phyloP scores from a whole-genome alignment of 2,888 invertebrate species.

The Synergus umbraculus region DNA sequence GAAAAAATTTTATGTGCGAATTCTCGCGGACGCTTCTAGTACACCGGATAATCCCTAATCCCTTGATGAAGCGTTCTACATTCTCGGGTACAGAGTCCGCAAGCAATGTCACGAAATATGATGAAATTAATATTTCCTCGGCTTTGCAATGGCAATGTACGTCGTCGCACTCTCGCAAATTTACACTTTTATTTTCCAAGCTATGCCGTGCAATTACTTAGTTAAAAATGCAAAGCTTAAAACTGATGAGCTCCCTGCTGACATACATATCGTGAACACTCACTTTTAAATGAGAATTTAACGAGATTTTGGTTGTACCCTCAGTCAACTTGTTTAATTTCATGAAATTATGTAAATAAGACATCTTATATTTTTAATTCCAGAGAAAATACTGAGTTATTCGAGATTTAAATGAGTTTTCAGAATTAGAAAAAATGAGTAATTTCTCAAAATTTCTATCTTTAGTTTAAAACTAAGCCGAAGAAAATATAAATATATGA shows the following conservation, averaged over 20 bases:
- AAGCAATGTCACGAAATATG: slow-evolving; percentile 36
- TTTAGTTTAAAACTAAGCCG: no score
- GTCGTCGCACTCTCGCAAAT: neutral
- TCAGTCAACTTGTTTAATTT: no score
- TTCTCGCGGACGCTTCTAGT: neutral
- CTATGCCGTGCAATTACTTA: neutral
- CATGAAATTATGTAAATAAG: no score
- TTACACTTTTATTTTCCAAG: neutral
- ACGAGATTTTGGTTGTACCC: no score
- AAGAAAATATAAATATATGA: no score
- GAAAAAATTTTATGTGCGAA: slow-evolving; percentile 23
- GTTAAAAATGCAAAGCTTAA: neutral
- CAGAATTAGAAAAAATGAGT: no score
- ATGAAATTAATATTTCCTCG: slow-evolving; percentile 30
- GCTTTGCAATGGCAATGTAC: neutral
- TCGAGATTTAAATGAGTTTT: no score
- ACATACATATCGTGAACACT: no score
- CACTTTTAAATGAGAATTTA: no score
- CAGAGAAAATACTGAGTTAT: no score
- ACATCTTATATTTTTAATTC: no score
- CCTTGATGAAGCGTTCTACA: slow-evolving; percentile 30
- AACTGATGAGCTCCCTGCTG: slow-evolving; percentile 1
- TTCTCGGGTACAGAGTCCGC: slow-evolving; percentile 26
- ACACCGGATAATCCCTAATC: slow-evolving; percentile 37
- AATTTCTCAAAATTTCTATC: no score